Percentiles rank a stretch among this genome's conserved stretches.
Evolutionary conservation across 2,797 vertebrate genomes (phyloP).

Genomic region (Sebastolobus alascanus): DNA sequence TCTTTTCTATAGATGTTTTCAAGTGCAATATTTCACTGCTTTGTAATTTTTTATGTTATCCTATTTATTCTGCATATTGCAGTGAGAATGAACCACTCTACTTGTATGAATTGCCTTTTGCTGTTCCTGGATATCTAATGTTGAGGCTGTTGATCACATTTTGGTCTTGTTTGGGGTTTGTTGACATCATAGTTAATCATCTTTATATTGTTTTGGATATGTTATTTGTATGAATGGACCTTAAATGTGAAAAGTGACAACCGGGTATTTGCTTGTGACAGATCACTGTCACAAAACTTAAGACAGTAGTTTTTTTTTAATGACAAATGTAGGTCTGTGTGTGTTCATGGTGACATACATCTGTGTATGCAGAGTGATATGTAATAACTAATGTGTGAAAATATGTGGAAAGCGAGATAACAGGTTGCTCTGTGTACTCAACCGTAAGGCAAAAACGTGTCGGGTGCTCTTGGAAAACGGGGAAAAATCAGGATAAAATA

Average conservation of each 20-base stretch:
- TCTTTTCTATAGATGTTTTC: neutral
- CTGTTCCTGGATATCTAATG: neutral
- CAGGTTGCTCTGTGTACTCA: too few relatives aligned
- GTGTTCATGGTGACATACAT: neutral
- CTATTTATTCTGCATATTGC: neutral
- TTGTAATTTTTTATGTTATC: neutral
- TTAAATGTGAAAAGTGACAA: neutral
- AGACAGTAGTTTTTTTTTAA: too few relatives aligned
- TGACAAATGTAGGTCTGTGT: neutral
- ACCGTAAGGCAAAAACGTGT: too few relatives aligned
- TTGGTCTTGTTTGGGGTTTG: too few relatives aligned
- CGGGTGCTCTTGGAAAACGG: too few relatives aligned
- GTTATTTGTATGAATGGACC: neutral
- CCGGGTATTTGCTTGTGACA: too few relatives aligned
- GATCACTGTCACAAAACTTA: too few relatives aligned
- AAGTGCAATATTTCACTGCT: neutral
- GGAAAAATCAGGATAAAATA: too few relatives aligned
- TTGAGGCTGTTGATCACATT: neutral
- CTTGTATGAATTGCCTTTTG: too few relatives aligned
- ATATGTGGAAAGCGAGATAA: too few relatives aligned
- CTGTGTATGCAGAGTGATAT: accelerated
- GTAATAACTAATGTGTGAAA: too few relatives aligned
- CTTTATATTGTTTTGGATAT: neutral
- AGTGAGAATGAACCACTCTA: neutral
- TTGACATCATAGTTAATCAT: neutral